Percentiles rank a stretch among this genome's conserved stretches.
Conservation (phyloP, 2,113 vertebrate genomes). For the Cyrtonyx montezumae region DNA sequence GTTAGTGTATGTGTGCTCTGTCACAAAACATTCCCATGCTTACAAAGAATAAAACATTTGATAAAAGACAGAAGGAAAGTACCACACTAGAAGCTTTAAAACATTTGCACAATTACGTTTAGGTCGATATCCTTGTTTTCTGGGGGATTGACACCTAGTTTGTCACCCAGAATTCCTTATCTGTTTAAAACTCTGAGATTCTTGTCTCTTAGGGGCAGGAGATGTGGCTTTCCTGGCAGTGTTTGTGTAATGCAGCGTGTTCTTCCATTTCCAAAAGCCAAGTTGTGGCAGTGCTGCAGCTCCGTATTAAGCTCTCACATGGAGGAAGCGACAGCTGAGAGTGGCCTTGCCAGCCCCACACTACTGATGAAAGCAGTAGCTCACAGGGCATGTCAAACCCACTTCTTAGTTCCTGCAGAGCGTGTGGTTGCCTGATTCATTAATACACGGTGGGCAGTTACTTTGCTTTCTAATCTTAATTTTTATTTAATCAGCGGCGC, state of each 20-base stretch:
- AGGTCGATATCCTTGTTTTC: too few relatives aligned
- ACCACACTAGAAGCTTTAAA: neutral
- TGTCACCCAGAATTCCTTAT: neutral
- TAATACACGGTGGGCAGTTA: slow-evolving; percentile 13
- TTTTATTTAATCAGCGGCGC: slow-evolving; percentile 38
- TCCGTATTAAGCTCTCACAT: neutral
- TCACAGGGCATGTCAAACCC: neutral
- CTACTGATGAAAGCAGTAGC: neutral
- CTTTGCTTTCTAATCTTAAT: slow-evolving; percentile 26
- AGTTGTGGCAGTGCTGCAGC: neutral
- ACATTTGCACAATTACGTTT: too few relatives aligned
- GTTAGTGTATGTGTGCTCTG: neutral
- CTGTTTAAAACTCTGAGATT: neutral
- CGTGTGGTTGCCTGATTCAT: slow-evolving; percentile 11
- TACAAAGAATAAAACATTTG: neutral
- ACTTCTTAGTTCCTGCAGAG: neutral
- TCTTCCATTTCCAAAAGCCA: neutral
- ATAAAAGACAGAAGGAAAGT: neutral
- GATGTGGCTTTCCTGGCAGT: neutral
- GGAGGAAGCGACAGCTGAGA: neutral
- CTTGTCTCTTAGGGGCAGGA: neutral
- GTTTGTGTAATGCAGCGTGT: rapidly evolving
- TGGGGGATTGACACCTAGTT: neutral
- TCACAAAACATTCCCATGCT: neutral
- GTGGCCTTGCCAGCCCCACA: neutral